Percentiles rank a stretch among this genome's conserved stretches.
phyloP scores from a whole-genome alignment of 2,888 invertebrate species.

The Cotesia congregata region DNA sequence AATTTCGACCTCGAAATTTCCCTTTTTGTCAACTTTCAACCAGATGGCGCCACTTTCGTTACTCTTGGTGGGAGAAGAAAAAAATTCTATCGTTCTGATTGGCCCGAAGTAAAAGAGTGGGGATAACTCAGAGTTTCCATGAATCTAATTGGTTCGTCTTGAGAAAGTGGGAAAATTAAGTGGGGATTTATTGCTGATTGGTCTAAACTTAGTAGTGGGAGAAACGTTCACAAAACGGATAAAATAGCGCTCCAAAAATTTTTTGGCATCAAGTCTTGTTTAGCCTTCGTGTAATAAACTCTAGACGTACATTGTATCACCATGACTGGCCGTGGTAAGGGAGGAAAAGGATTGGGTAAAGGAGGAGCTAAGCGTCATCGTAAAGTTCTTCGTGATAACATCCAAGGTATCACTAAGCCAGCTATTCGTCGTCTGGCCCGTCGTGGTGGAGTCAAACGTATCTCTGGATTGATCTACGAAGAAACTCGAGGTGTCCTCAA shows the following conservation, averaged over 20 bases:
- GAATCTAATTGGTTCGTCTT: neutral
- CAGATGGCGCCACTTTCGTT: neutral
- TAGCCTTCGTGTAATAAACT: neutral
- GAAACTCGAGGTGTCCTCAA: conserved; percentile 78
- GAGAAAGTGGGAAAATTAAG: neutral
- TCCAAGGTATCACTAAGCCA: conserved; percentile 85
- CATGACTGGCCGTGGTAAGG: conserved; percentile 87
- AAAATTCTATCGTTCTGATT: neutral
- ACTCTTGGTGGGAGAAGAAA: neutral
- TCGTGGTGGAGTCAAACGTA: conserved; percentile 73
- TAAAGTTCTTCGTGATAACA: conserved; percentile 84
- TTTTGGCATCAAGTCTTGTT: neutral
- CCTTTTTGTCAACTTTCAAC: conserved; percentile 3
- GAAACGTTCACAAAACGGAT: neutral
- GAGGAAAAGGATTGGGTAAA: conserved; percentile 84
- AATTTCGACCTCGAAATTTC: too few relatives aligned
- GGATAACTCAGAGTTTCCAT: too few relatives aligned
- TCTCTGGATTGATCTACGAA: conserved; percentile 73
- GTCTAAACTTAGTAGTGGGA: neutral
- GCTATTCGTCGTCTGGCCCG: conserved; percentile 76
- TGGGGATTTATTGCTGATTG: too few relatives aligned
- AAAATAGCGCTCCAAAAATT: too few relatives aligned
- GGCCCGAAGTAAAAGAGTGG: too few relatives aligned
- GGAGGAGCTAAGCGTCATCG: conserved; percentile 88
- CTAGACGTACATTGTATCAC: conserved; percentile 43